Percentiles rank a stretch among this genome's conserved stretches.
These are phyloP conservation scores for Zootoca vivipara DNA, from an alignment of 2,113 vertebrate species.

Conservation along the genomic window DNA sequence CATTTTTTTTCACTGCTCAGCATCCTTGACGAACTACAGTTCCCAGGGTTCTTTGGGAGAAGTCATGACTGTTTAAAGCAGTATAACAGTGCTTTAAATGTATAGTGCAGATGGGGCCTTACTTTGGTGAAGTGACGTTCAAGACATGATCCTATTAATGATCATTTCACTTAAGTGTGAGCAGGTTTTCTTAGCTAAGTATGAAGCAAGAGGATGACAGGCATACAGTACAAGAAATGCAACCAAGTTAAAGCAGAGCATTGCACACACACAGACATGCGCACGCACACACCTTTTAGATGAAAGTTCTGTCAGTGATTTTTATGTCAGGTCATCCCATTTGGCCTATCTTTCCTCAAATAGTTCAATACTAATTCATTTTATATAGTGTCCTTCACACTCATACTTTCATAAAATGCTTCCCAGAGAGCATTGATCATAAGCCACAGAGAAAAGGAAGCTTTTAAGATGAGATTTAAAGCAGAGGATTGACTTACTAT, in stretches of 20 bases:
- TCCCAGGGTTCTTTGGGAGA: no score
- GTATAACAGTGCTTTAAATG: no score
- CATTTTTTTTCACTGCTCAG: no score
- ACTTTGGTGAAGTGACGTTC: no score
- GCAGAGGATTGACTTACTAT: background rate
- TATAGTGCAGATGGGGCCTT: no score
- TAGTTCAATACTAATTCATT: conserved; percentile 29
- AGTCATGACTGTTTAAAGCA: no score
- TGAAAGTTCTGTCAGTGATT: conserved; percentile 10
- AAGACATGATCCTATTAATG: background rate
- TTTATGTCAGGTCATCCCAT: conserved; percentile 30
- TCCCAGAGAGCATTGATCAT: conserved; percentile 29
- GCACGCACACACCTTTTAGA: background rate
- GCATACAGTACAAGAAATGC: background rate
- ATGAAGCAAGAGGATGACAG: conserved; percentile 1
- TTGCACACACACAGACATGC: background rate
- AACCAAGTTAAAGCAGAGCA: background rate
- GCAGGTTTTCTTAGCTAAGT: background rate
- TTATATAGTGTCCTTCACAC: conserved; percentile 31
- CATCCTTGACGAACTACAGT: no score
- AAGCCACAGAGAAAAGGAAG: conserved; percentile 4
- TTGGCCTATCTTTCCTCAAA: conserved; percentile 15
- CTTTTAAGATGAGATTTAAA: conserved; percentile 27
- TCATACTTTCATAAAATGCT: conserved; percentile 18
- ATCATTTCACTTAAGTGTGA: background rate